Evolutionary conservation across 2,113 vertebrate species (phyloP), one percentile per base, ranked within the genome.

Genomic region (Gymnocephalus cernua): DNA sequence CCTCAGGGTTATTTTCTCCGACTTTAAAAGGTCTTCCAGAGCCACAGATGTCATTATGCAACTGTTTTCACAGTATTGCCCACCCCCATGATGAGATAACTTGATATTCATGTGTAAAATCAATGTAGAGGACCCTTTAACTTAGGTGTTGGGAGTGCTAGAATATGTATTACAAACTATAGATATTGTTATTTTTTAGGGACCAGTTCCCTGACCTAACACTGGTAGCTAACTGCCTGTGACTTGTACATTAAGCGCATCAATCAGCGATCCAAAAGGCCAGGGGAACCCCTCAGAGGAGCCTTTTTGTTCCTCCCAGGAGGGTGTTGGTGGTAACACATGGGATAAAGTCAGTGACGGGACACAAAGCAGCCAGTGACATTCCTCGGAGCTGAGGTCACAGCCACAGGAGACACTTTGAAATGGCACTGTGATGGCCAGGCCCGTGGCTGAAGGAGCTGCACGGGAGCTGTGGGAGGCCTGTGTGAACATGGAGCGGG

Each of bases 321-420:
- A 90, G 88, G 87, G 87, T 79, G 92, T 91, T 86, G 79, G 67
- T 88, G 84, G 86, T 92, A 88, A 89, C 88, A 91, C 86, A 82
- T 81, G 76, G 84, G 80, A 87, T 83, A 76, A 88, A 92, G 88
- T 91, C 86, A 87, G 23, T 88, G 86, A 89, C 44, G 65, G 86
- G 84, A 88, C 91, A 89, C 91, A 89, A 91, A 91, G 84, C 90
- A 78, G 58, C 85, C 76, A 74, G 74, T 76, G 86, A 80, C 91
- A 93, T 94, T 93, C 92, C 88, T 89, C 78, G 6, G 19, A 69
- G 86, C 89, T 92, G 89, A 92, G 92, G 88, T 93, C 93, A 93
- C 80, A 90, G 89, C 83, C 77, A 67, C 84, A 80, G 86, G 81
- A 90, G 91, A 74, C 77, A 86, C 84, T 90, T 78, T 90, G 84